Conservation (phyloP, 2,113 vertebrate species). For the Plectropomus leopardus region DNA sequence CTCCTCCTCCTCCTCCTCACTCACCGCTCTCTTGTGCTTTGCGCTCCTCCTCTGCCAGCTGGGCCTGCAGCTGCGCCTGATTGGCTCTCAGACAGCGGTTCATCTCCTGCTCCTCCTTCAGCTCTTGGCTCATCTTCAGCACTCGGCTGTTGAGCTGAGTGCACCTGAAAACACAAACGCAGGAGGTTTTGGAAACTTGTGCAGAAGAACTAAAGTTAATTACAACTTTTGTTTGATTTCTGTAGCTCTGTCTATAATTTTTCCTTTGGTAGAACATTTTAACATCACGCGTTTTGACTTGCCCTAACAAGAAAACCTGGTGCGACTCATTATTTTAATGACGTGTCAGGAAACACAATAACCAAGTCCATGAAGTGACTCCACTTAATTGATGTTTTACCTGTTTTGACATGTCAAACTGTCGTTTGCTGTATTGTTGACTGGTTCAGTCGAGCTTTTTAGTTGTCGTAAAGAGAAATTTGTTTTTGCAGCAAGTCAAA, state of each 20-base stretch:
- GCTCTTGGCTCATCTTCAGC: conserved; percentile 90
- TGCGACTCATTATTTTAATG: background rate
- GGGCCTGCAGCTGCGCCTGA: conserved; percentile 91
- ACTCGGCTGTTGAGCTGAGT: conserved; percentile 90
- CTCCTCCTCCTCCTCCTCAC: background rate
- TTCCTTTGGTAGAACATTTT: background rate
- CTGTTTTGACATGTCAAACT: too few species aligned
- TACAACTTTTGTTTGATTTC: too few species aligned
- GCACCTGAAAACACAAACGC: conserved; percentile 82
- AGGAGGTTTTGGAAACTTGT: too few species aligned
- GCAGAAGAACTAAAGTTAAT: background rate
- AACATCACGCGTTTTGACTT: background rate
- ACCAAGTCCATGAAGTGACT: too few species aligned
- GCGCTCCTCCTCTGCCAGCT: conserved; percentile 92
- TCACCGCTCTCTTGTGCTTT: conserved; percentile 86
- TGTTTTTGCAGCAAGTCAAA: too few species aligned
- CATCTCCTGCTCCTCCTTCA: conserved; percentile 98
- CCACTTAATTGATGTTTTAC: too few species aligned
- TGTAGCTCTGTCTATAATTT: too few species aligned
- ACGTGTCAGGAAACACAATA: background rate
- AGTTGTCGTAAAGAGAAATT: too few species aligned
- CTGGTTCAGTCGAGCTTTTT: too few species aligned
- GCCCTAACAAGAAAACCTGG: background rate
- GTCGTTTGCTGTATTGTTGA: too few species aligned
- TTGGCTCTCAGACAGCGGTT: conserved; percentile 95